These are phyloP conservation scores for Caenorhabditis sp. DNA, from an alignment of 2,888 invertebrate genomes.

Conservation along the genomic window DNA sequence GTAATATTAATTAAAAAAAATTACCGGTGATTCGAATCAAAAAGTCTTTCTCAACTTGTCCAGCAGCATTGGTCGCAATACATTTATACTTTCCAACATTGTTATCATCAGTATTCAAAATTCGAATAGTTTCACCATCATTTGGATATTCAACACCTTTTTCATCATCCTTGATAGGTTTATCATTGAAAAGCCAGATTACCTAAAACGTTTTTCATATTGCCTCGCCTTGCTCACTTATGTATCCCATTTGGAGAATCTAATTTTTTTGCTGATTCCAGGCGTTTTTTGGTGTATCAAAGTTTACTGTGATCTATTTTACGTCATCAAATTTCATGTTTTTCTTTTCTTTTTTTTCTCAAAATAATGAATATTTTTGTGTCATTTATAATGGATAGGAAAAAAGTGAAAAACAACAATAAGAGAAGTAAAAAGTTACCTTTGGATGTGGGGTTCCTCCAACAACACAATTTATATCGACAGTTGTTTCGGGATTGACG, in stretches of 20 bases:
- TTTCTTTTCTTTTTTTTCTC: background rate
- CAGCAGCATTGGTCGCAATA: constrained; percentile 72
- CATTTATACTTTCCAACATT: constrained; percentile 71
- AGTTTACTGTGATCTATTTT: constrained; percentile 3
- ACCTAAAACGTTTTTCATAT: constrained; percentile 31
- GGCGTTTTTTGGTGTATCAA: background rate
- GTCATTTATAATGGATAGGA: background rate
- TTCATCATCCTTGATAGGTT: constrained; percentile 9
- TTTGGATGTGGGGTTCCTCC: constrained; percentile 26
- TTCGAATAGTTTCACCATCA: constrained; percentile 34
- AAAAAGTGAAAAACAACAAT: background rate
- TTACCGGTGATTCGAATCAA: constrained; percentile 61
- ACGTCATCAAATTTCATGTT: too few relatives aligned
- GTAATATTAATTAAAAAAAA: too few relatives aligned
- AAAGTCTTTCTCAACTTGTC: constrained; percentile 63
- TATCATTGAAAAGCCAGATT: constrained; percentile 41
- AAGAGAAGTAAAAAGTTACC: constrained; percentile 5
- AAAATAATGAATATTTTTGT: constrained; percentile 5
- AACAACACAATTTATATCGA: constrained; percentile 72
- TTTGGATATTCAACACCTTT: constrained; percentile 16
- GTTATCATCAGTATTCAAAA: constrained; percentile 15
- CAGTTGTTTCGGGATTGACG: constrained; percentile 38
- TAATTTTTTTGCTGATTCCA: background rate
- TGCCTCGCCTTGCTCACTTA: constrained; percentile 24
- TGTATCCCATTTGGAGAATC: background rate